These are phyloP conservation scores for Stomorhina lunata DNA, from an alignment of 2,888 invertebrate species.

Conservation along the genomic window DNA sequence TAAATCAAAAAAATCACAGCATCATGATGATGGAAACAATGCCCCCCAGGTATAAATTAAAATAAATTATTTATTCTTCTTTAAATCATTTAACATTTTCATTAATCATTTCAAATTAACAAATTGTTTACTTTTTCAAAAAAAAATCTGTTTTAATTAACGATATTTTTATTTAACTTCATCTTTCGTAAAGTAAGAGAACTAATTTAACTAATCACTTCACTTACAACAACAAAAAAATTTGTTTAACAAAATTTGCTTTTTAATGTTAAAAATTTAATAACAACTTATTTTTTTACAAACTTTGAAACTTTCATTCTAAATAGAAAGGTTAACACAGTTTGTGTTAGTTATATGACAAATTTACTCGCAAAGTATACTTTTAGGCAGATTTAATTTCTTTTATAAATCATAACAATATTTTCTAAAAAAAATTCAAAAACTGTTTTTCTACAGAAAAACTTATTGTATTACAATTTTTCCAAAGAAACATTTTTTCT, in stretches of 20 bases:
- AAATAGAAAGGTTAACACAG: no score
- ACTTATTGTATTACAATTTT: no score
- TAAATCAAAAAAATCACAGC: slow-evolving; percentile 35
- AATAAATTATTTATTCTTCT: slow-evolving; percentile 39
- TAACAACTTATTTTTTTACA: not conserved
- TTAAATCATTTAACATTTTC: slow-evolving; percentile 31
- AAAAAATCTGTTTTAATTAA: not conserved
- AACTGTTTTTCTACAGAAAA: no score
- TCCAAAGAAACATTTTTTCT: no score
- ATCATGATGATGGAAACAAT: slow-evolving; percentile 81
- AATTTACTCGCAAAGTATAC: no score
- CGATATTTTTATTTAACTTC: slow-evolving; percentile 2
- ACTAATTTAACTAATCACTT: not conserved
- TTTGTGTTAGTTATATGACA: no score
- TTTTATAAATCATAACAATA: no score
- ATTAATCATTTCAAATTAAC: slow-evolving; percentile 15
- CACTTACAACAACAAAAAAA: not conserved
- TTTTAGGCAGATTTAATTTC: no score
- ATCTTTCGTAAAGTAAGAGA: not conserved
- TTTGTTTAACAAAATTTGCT: not conserved
- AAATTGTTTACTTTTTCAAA: not conserved
- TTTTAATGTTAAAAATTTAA: not conserved
- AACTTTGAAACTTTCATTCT: no score
- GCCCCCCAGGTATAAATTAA: slow-evolving; percentile 80
- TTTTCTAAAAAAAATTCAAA: no score